phyloP scores from a whole-genome alignment of 2,888 invertebrate species.

The Pristionchus entomophagus region DNA sequence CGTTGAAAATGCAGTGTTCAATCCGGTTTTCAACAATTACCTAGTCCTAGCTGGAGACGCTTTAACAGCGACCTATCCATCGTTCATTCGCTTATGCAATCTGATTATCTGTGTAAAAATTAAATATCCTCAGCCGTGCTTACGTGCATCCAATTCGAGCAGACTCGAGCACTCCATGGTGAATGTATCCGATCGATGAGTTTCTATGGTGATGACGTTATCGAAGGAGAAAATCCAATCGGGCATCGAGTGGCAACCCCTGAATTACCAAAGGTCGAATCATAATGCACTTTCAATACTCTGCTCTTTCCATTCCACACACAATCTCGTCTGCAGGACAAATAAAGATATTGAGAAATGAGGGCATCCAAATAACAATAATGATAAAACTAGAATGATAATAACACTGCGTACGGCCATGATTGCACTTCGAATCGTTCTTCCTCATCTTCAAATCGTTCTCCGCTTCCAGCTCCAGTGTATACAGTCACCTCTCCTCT shows the following conservation, averaged over 20 bases:
- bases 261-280: background rate
- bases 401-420: background rate
- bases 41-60: too few relatives aligned
- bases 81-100: too few relatives aligned
- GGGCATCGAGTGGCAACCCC: background rate
- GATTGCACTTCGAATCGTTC: background rate
- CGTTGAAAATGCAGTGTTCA: too few relatives aligned
- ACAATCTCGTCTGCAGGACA: background rate
- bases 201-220: background rate
- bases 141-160: slow-evolving; percentile 2
- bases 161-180: background rate
- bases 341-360: background rate
- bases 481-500: background rate
- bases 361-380: background rate
- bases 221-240: background rate
- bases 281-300: background rate
- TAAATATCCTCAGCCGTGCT: too few relatives aligned
- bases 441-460: too few relatives aligned
- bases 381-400: background rate
- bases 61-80: too few relatives aligned
- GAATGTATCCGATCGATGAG: background rate
- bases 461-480: background rate
- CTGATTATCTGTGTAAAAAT: too few relatives aligned
- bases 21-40: too few relatives aligned
- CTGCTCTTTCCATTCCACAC: background rate